Conservation (phyloP, 2,888 invertebrate genomes). For the Hypomecis punctinalis region DNA sequence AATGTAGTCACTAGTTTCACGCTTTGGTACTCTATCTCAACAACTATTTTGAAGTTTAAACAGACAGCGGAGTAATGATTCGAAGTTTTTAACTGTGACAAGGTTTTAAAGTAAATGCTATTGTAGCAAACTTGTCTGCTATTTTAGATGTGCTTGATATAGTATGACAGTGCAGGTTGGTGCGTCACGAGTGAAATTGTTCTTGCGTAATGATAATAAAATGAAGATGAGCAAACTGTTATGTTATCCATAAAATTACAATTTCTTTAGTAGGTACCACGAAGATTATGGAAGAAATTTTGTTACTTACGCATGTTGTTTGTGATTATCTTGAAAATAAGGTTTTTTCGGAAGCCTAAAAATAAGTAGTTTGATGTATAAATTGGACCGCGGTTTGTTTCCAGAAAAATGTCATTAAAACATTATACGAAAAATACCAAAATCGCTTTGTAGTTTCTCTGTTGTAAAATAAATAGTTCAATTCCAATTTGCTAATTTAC, state of each 20-base stretch:
- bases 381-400: too few species aligned
- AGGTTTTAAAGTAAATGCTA: not conserved
- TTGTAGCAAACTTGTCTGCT: conserved; percentile 1
- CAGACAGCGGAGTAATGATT: not conserved
- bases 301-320: too few species aligned
- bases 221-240: not conserved
- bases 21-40: not conserved
- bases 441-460: too few species aligned
- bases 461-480: too few species aligned
- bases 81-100: not conserved
- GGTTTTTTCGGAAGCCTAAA: too few species aligned
- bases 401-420: too few species aligned
- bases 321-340: too few species aligned
- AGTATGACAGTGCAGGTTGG: conserved; percentile 5
- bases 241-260: not conserved
- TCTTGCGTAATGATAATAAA: conserved; percentile 6
- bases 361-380: too few species aligned
- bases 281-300: too few species aligned
- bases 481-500: too few species aligned
- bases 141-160: conserved; percentile 7
- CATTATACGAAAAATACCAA: too few species aligned
- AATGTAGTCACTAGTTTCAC: not conserved
- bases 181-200: conserved; percentile 10
- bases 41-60: not conserved
- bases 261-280: not conserved